phyloP scores from a whole-genome alignment of 2,113 vertebrate genomes.

The Carlito syrichta region DNA sequence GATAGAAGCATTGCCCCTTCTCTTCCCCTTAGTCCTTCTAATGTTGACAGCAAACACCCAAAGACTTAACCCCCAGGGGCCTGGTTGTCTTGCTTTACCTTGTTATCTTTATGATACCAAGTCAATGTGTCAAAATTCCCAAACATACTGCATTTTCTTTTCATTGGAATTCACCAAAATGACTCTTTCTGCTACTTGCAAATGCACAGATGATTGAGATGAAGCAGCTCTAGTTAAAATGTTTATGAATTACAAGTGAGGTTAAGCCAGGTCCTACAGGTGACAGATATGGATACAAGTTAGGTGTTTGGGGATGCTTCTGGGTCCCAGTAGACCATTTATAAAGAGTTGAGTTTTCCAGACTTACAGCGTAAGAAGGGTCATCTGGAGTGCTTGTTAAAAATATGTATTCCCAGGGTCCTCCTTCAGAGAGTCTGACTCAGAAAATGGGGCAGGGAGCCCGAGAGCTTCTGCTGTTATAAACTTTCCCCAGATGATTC shows the following conservation, averaged over 20 bases:
- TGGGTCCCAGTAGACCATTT: neutral
- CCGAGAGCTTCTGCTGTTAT: neutral
- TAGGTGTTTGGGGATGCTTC: neutral
- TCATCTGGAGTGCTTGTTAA: neutral
- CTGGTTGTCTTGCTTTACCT: neutral
- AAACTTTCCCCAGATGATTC: neutral
- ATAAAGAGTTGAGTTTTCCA: neutral
- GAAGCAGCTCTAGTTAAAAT: neutral
- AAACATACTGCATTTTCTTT: neutral
- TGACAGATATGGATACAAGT: constrained; percentile 1
- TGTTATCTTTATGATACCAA: neutral
- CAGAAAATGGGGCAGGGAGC: neutral
- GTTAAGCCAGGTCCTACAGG: constrained; percentile 6
- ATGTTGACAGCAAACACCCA: neutral
- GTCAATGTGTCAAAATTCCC: neutral
- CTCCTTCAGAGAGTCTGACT: neutral
- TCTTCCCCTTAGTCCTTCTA: neutral
- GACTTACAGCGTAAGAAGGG: neutral
- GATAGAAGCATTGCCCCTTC: rapidly evolving
- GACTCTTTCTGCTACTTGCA: neutral
- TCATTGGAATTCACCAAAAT: neutral
- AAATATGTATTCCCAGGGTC: neutral
- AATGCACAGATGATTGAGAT: neutral
- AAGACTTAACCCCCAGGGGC: neutral
- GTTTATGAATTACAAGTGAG: neutral